Percentiles rank a stretch among this genome's conserved stretches.
Evolutionary conservation across 2,797 vertebrate species (phyloP).

Genomic region (Gastrophryne carolinensis): DNA sequence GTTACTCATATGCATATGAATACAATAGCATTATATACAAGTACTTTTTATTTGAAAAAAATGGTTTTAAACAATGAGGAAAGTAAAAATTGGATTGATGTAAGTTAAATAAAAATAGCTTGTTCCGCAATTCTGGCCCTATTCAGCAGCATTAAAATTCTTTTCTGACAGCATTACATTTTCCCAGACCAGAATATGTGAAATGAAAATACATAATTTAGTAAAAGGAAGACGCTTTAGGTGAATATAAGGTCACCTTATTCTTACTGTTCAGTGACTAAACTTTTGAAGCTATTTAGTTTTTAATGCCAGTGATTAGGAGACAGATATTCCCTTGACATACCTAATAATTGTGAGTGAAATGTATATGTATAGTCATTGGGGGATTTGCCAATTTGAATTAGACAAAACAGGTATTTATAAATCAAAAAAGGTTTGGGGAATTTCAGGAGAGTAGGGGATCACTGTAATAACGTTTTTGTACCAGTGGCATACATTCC

Average conservation of each 20-base stretch:
- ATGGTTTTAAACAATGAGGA: too few species aligned
- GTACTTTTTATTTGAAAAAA: too few species aligned
- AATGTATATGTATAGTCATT: not conserved
- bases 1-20: too few species aligned
- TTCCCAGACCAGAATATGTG: slow-evolving; percentile 1
- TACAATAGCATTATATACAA: too few species aligned
- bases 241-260: slow-evolving; percentile 32
- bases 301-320: not conserved
- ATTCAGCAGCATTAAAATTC: slow-evolving; percentile 15
- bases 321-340: not conserved
- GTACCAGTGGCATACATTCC: too few species aligned
- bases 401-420: too few species aligned
- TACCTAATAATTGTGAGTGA: not conserved
- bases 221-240: not conserved
- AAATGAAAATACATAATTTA: slow-evolving; percentile 27
- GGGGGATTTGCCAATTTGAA: too few species aligned
- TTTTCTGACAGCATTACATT: slow-evolving; percentile 6
- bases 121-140: not conserved
- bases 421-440: too few species aligned
- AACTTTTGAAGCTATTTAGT: not conserved
- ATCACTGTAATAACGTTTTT: too few species aligned
- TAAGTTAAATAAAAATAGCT: slow-evolving; percentile 14
- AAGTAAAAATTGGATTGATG: not conserved
- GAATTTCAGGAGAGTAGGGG: too few species aligned
- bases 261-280: slow-evolving; percentile 1